These are phyloP conservation scores for Drosophila fulvimacula DNA, from an alignment of 2,888 invertebrate genomes.

Conservation along the genomic window DNA sequence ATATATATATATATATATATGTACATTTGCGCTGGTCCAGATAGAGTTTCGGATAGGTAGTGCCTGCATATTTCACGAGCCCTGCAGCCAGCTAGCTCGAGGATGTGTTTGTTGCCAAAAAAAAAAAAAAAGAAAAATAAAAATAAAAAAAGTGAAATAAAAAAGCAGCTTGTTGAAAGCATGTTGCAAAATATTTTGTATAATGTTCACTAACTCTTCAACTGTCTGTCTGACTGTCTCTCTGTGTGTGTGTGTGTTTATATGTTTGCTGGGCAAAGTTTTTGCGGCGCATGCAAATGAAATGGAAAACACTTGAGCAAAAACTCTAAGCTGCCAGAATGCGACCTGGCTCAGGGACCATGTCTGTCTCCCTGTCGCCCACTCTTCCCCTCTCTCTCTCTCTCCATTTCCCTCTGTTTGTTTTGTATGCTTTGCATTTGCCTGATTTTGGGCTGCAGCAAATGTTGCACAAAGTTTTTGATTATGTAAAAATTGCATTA, in stretches of 20 bases:
- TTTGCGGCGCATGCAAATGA: constrained; percentile 75
- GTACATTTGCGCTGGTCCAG: constrained; percentile 6
- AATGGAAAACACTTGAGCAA: constrained; percentile 76
- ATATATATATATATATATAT: not conserved
- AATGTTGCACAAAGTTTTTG: constrained; percentile 66
- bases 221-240: constrained; percentile 30
- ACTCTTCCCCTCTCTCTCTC: not conserved
- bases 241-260: constrained; percentile 19
- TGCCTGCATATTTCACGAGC: constrained; percentile 60
- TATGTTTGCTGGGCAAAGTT: constrained; percentile 63
- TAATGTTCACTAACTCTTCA: constrained; percentile 60
- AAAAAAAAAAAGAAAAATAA: constrained; percentile 1
- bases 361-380: constrained; percentile 7
- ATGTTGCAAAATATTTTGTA: constrained; percentile 71
- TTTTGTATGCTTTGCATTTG: constrained; percentile 38
- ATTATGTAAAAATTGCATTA: constrained; percentile 70
- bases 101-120: constrained; percentile 48
- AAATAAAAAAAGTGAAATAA: constrained; percentile 11
- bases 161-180: constrained; percentile 51
- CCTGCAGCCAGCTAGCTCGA: constrained; percentile 37
- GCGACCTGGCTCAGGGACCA: constrained; percentile 39
- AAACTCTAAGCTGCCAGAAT: constrained; percentile 60
- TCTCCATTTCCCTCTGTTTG: not conserved
- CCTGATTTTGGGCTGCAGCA: constrained; percentile 54
- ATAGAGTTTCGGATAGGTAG: constrained; percentile 24